phyloP scores from a whole-genome alignment of 2,113 vertebrate species.

The Takifugu bimaculatus region DNA sequence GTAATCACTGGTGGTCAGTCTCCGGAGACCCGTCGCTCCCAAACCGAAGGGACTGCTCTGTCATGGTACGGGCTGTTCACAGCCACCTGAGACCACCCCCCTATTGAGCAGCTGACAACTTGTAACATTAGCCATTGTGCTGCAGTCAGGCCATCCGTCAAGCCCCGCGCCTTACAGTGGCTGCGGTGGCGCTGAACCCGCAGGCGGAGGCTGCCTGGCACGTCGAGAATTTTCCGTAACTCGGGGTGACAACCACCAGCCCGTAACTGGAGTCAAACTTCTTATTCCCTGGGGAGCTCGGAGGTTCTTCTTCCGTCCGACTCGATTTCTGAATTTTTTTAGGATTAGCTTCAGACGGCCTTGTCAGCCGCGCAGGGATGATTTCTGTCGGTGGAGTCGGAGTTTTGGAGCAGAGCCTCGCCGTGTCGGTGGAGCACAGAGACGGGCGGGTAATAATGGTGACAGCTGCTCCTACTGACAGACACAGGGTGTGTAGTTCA shows the following conservation, averaged over 20 bases:
- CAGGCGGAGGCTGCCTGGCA: conserved; percentile 49
- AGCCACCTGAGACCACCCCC: conserved; percentile 59
- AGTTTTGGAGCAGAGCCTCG: neutral
- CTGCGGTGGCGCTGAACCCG: conserved; percentile 29
- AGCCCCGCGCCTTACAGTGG: conserved; percentile 32
- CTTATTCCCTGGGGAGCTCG: conserved; percentile 33
- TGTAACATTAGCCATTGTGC: conserved; percentile 58
- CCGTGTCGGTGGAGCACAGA: conserved; percentile 17
- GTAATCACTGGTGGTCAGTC: conserved; percentile 50
- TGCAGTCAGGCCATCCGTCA: conserved; percentile 60
- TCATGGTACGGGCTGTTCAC: conserved; percentile 28
- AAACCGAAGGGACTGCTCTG: conserved; percentile 32
- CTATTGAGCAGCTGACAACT: conserved; percentile 63
- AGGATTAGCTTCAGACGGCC: conserved; percentile 7
- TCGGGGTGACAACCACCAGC: conserved; percentile 40
- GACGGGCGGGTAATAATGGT: conserved; percentile 40
- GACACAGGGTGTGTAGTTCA: conserved; percentile 38
- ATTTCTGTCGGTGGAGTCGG: conserved; percentile 12
- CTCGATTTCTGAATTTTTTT: conserved; percentile 25
- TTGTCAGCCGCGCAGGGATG: conserved; percentile 7
- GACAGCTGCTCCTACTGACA: conserved; percentile 30
- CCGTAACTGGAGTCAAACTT: conserved; percentile 54
- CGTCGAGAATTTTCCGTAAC: conserved; percentile 38
- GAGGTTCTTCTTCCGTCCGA: conserved; percentile 11
- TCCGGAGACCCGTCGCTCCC: conserved; percentile 53